A percentile compares a stretch with the other conserved stretches of the same genome.
phyloP scores from a whole-genome alignment of 2,888 invertebrate species.

The Conus canariensis region DNA sequence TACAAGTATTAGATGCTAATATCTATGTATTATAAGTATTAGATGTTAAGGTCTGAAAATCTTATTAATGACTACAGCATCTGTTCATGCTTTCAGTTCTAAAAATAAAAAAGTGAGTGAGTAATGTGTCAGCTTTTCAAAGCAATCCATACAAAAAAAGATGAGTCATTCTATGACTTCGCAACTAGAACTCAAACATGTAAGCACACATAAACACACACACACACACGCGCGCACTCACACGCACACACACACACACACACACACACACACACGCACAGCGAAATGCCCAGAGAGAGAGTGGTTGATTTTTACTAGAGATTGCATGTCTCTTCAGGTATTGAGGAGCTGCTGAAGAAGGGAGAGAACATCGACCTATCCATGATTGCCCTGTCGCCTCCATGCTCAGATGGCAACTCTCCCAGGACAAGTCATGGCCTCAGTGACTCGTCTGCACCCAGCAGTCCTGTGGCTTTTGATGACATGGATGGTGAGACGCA shows the following conservation, averaged over 20 bases:
- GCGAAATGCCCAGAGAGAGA: too few species aligned
- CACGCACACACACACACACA: not conserved
- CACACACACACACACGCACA: not conserved
- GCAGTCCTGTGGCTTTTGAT: constrained; percentile 39
- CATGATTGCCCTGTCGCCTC: constrained; percentile 65
- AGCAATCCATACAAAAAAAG: too few species aligned
- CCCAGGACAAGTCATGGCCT: constrained; percentile 59
- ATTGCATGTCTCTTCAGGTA: not conserved
- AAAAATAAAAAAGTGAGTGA: too few species aligned
- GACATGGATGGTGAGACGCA: constrained; percentile 33
- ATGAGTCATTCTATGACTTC: too few species aligned
- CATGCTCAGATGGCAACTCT: constrained; percentile 67
- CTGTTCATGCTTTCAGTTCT: too few species aligned
- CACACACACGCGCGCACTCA: not conserved
- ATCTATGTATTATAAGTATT: too few species aligned
- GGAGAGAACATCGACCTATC: constrained; percentile 41
- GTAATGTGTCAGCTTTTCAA: too few species aligned
- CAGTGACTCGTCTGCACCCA: constrained; percentile 55
- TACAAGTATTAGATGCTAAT: too few species aligned
- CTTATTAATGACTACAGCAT: too few species aligned
- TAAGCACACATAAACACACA: too few species aligned
- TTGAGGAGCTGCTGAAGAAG: constrained; percentile 31
- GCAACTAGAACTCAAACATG: too few species aligned
- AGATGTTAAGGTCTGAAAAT: too few species aligned
- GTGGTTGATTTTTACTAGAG: not conserved